These are phyloP conservation scores for Thalassoma bifasciatum DNA, from an alignment of 2,113 vertebrate species.

Conservation along the genomic window DNA sequence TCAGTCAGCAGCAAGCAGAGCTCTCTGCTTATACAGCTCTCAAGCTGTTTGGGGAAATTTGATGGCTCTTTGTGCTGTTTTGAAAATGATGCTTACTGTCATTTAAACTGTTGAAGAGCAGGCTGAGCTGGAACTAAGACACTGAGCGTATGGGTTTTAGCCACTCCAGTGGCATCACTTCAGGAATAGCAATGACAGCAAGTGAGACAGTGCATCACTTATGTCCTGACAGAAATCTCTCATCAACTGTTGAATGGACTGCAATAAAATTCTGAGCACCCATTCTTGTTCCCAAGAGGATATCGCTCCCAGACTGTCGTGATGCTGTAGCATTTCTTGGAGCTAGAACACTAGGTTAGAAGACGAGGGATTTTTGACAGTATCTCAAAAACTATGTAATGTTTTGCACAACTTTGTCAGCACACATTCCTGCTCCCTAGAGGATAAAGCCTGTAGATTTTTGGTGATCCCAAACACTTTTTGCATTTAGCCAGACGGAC, in stretches of 20 bases:
- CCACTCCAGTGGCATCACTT: accelerated
- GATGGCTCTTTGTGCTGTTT: slow-evolving; percentile 12
- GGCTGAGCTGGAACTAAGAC: neutral
- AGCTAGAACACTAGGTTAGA: too few relatives aligned
- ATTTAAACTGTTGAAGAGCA: slow-evolving; percentile 11
- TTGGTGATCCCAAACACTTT: neutral
- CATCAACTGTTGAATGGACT: neutral
- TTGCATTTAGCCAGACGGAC: too few relatives aligned
- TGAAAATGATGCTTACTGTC: slow-evolving; percentile 19
- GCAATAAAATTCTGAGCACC: neutral
- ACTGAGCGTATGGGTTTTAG: neutral
- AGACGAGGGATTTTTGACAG: too few relatives aligned
- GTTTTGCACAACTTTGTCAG: too few relatives aligned
- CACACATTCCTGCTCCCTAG: neutral
- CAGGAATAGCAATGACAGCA: neutral
- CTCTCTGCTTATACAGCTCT: slow-evolving; percentile 10
- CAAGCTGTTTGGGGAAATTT: slow-evolving; percentile 11
- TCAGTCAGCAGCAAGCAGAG: slow-evolving; percentile 2
- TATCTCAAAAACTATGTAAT: too few relatives aligned
- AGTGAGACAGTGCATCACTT: neutral
- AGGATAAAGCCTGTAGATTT: neutral
- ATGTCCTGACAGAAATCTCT: too few relatives aligned
- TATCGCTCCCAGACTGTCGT: neutral
- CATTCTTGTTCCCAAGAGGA: neutral
- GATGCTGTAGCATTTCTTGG: neutral